Percentiles rank a stretch among this genome's conserved stretches.
Conservation (phyloP, 1,140 invertebrate species). For the Antheraea pernyi region DNA sequence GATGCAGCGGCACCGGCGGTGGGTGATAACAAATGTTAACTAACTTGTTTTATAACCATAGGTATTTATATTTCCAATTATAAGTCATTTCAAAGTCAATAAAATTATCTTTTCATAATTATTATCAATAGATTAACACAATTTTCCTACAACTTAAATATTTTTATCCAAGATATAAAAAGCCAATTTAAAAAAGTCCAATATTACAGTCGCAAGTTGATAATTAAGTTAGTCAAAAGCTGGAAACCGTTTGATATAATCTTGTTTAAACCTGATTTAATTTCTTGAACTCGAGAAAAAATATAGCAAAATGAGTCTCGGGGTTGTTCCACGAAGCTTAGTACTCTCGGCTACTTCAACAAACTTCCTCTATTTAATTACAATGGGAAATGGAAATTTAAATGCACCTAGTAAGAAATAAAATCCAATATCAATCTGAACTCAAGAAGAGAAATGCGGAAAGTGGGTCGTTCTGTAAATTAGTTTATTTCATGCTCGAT, state of each 20-base stretch:
- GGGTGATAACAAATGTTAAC: too few relatives aligned
- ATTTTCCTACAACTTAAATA: not conserved
- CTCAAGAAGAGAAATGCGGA: slow-evolving; percentile 32
- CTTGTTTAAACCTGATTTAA: slow-evolving; percentile 22
- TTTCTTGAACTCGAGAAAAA: slow-evolving; percentile 21
- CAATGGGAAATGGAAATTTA: slow-evolving; percentile 62
- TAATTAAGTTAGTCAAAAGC: slow-evolving; percentile 11
- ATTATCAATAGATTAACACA: too few relatives aligned
- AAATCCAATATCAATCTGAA: slow-evolving; percentile 47
- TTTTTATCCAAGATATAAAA: not conserved
- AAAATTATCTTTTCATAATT: not conserved
- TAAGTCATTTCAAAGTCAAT: not conserved
- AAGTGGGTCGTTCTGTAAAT: slow-evolving; percentile 56
- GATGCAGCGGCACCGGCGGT: too few relatives aligned
- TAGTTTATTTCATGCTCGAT: slow-evolving; percentile 52
- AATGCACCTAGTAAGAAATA: slow-evolving; percentile 52
- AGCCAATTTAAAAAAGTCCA: not conserved
- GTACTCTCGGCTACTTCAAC: slow-evolving; percentile 33
- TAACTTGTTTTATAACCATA: too few relatives aligned
- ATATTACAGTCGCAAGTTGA: not conserved
- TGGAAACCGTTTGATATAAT: slow-evolving; percentile 15
- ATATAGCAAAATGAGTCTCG: slow-evolving; percentile 18
- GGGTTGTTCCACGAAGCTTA: slow-evolving; percentile 19
- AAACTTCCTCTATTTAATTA: slow-evolving; percentile 64
- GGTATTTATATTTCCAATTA: too few relatives aligned